Evolutionary conservation across 2,797 vertebrate genomes (phyloP).

Genomic region (Aeoliscus strigatus): DNA sequence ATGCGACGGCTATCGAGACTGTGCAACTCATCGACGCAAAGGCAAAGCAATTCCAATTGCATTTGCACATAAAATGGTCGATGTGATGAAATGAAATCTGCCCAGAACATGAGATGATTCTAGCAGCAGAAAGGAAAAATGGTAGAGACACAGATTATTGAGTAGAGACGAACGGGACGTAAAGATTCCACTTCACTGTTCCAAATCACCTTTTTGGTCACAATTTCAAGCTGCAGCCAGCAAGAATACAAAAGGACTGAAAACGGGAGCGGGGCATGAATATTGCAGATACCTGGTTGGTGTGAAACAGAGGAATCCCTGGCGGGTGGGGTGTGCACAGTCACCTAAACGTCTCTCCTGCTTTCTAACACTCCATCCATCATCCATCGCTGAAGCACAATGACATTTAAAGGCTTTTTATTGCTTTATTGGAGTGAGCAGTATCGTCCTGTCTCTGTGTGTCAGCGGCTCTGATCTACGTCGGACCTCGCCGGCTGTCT

Average conservation of each 20-base stretch:
- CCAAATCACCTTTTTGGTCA: slow-evolving; percentile 25
- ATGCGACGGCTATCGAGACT: too few species aligned
- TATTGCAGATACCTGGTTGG: slow-evolving; percentile 33
- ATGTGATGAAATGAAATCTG: too few species aligned
- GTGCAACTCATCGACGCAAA: too few species aligned
- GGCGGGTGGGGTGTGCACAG: slow-evolving; percentile 34
- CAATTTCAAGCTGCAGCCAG: slow-evolving; percentile 16
- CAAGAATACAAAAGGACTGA: slow-evolving; percentile 30
- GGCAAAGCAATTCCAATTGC: too few species aligned
- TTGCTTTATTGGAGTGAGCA: slow-evolving; percentile 64
- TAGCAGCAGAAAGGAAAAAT: too few species aligned
- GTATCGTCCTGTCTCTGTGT: slow-evolving; percentile 54
- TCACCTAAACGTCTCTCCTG: slow-evolving; percentile 45
- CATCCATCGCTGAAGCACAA: slow-evolving; percentile 48
- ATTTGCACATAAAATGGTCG: too few species aligned
- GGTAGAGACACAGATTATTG: slow-evolving; percentile 5
- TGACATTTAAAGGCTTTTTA: slow-evolving; percentile 68
- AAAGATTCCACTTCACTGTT: slow-evolving; percentile 15
- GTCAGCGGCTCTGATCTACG: slow-evolving; percentile 49
- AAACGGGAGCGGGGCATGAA: slow-evolving; percentile 28
- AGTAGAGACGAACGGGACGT: slow-evolving; percentile 19
- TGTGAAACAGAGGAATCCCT: too few species aligned
- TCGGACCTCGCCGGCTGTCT: slow-evolving; percentile 27
- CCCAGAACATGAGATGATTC: too few species aligned
- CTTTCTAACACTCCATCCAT: slow-evolving; percentile 56